Evolutionary conservation across 2,888 invertebrate species (phyloP).

Genomic region (Lasioglossum morio): DNA sequence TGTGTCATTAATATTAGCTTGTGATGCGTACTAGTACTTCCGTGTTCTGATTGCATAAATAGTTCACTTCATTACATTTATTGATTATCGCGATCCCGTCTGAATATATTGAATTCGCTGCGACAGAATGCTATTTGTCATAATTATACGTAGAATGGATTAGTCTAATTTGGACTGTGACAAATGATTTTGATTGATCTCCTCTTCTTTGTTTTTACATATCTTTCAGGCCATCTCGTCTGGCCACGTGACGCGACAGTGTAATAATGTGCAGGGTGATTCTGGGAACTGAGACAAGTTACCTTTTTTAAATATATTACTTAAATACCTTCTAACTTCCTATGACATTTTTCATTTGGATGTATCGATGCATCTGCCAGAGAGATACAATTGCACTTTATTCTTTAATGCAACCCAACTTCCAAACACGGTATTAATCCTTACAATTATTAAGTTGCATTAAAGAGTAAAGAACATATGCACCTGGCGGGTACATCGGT

Average conservation of each 20-base stretch:
- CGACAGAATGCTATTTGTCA: constrained; percentile 52
- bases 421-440: no score
- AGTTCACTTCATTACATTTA: constrained; percentile 47
- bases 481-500: no score
- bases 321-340: no score
- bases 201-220: constrained; percentile 11
- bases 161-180: constrained; percentile 24
- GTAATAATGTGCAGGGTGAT: no score
- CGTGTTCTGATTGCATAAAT: constrained; percentile 53
- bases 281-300: no score
- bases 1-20: constrained; percentile 54
- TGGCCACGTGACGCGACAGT: background rate
- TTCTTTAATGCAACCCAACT: no score
- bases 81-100: constrained; percentile 43
- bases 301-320: no score
- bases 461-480: no score
- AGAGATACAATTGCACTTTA: no score
- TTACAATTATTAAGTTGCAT: no score
- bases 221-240: background rate
- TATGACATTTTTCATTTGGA: no score
- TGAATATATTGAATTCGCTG: constrained; percentile 50
- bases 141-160: constrained; percentile 48
- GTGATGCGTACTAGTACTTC: constrained; percentile 46
- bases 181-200: constrained; percentile 31
- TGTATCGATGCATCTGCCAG: no score